Conservation (phyloP, 2,113 vertebrate genomes). For the Dromiciops gliroides region DNA sequence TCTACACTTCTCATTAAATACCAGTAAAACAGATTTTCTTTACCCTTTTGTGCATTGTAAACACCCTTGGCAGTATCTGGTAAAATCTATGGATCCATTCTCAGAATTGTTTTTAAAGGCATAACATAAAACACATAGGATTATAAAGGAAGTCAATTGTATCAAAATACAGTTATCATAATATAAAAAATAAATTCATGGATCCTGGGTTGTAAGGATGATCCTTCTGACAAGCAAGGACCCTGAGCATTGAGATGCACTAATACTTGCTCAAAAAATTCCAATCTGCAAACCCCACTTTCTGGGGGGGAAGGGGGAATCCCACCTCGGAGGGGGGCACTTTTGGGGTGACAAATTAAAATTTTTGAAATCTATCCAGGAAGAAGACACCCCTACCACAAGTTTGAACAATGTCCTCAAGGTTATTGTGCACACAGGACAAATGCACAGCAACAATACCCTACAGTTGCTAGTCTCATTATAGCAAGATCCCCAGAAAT, state of each 20-base stretch:
- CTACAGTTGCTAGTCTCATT: conserved; percentile 46
- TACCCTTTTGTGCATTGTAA: not conserved
- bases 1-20: not conserved
- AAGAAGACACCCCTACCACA: not conserved
- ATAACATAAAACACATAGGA: not conserved
- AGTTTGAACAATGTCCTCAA: not conserved
- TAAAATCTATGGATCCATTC: not conserved
- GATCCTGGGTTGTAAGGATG: too few relatives aligned
- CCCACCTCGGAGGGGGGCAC: not conserved
- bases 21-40: too few relatives aligned
- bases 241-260: not conserved
- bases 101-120: not conserved
- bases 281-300: not conserved
- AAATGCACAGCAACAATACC: conserved; percentile 12
- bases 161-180: too few relatives aligned
- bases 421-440: conserved; percentile 27
- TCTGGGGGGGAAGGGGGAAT: not conserved
- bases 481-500: conserved; percentile 36
- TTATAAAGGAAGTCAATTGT: not conserved
- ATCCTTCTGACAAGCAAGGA: not conserved
- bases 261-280: not conserved
- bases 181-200: not conserved
- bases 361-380: not conserved
- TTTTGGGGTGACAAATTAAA: conserved; percentile 1
- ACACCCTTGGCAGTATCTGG: not conserved